Evolutionary conservation across 2,113 vertebrate species (phyloP), one percentile per base, ranked within the genome.

Genomic region (Hydropotes inermis): DNA sequence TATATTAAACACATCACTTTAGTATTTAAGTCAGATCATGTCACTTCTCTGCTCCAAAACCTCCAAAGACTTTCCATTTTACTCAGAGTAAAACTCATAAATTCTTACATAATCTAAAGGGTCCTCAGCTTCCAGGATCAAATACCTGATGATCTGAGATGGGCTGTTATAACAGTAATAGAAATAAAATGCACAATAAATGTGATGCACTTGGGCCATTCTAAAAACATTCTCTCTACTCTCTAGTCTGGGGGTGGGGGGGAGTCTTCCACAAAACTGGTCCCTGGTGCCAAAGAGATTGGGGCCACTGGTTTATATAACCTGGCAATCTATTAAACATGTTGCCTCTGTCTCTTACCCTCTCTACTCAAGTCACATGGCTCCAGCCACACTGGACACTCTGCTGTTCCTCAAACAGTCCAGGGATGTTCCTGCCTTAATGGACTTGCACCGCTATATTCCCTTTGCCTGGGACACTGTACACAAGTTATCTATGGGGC

Each of bases 361-460:
- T 67, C 33, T 93, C 76, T 23, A 8, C 2, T 57, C 61, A 39
- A 39, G 13, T 76, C 76, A 64, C 12, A 16, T 0, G 0, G 47
- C 36, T 43, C 36, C 27, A 27, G 70, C 13, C 50, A 36, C 36
- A 15, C 36, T 8, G 57, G 50, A 7, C 25, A 23, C 17, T 47
- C 50, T 30, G 55, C 54, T 8, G 9, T 9, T 78, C 19, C 54
- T 78, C 54, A 50, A 25, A 74, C 27, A 47, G 47, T n/a, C 33
- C 33, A 39, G 52, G 33, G 78, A 55, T 3, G 25, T 27, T 21
- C 39, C 47, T 64, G 16, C 7, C 45, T 9, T 30, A 13, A 43
- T 1, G 9, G 64, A 15, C 43, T 67, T 21, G 1, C 10, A 50
- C 13, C 5, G 7, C 2, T n/a, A 5, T 13, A 7, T 74, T 21